phyloP scores from a whole-genome alignment of 2,888 invertebrate genomes.

The Eurois occulta region DNA sequence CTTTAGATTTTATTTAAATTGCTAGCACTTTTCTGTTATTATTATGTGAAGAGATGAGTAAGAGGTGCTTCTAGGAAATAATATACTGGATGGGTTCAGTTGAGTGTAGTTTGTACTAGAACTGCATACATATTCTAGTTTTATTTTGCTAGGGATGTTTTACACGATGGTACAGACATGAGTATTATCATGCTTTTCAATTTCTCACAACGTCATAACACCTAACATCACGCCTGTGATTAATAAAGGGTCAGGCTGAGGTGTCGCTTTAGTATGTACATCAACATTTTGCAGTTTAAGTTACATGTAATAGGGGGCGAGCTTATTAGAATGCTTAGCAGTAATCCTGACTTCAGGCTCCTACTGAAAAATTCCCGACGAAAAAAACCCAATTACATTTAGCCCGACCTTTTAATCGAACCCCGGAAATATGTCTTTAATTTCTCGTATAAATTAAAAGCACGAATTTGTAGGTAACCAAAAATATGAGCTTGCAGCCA shows the following conservation, averaged over 20 bases:
- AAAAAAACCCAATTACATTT: neutral
- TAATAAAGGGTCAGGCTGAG: neutral
- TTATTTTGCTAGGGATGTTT: conserved; percentile 16
- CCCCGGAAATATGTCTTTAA: neutral
- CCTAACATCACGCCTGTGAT: neutral
- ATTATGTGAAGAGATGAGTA: conserved; percentile 42
- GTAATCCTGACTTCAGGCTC: neutral
- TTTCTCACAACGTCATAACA: neutral
- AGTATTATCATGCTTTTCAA: neutral
- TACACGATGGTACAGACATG: neutral
- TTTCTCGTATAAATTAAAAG: neutral
- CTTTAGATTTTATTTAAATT: conserved; percentile 54
- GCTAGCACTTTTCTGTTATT: conserved; percentile 46
- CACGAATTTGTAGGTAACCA: neutral
- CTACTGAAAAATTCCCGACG: neutral
- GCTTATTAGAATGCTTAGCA: neutral
- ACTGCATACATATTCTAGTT: neutral
- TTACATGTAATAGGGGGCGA: neutral
- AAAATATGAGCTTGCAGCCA: neutral
- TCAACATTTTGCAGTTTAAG: neutral
- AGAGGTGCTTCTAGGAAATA: conserved; percentile 24
- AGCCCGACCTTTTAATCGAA: neutral
- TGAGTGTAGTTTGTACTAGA: conserved; percentile 20
- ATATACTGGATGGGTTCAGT: conserved; percentile 9
- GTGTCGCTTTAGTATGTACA: neutral